Evolutionary conservation across 2,113 vertebrate genomes (phyloP).

Genomic region (Sorex araneus): DNA sequence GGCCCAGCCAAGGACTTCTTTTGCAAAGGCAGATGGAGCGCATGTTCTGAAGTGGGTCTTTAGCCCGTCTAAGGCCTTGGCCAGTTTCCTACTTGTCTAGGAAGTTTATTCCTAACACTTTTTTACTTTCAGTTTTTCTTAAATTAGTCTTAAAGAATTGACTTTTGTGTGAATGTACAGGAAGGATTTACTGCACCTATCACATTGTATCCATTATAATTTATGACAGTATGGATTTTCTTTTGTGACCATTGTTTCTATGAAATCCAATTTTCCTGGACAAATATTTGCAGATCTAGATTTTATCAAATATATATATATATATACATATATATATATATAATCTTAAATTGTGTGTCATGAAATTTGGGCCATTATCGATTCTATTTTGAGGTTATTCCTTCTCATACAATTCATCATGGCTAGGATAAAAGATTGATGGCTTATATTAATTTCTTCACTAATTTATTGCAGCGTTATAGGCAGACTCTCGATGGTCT

Average conservation of each 20-base stretch:
- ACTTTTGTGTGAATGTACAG: conserved; percentile 64
- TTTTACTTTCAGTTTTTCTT: conserved; percentile 53
- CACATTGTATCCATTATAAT: conserved; percentile 71
- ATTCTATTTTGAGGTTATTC: conserved; percentile 71
- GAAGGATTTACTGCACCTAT: conserved; percentile 67
- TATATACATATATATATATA: conserved; percentile 67
- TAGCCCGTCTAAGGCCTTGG: conserved; percentile 3
- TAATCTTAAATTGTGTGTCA: conserved; percentile 14
- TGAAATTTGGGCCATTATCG: conserved; percentile 67
- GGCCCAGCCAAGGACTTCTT: not conserved
- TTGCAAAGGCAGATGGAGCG: not conserved
- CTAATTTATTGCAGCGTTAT: conserved; percentile 55
- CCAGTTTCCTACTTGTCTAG: conserved; percentile 31
- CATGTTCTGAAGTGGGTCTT: not conserved
- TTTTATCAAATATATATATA: conserved; percentile 78
- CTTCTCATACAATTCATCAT: conserved; percentile 66
- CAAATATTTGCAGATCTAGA: conserved; percentile 83
- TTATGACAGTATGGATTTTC: conserved; percentile 72
- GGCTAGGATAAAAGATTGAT: conserved; percentile 53
- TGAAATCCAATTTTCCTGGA: conserved; percentile 80
- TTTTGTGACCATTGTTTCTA: conserved; percentile 73
- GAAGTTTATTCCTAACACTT: conserved; percentile 50
- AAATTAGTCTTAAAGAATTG: conserved; percentile 68
- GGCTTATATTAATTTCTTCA: conserved; percentile 68
- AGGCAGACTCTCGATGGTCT: not conserved